phyloP scores from a whole-genome alignment of 2,888 invertebrate genomes.

The Yponomeuta cagnagella region DNA sequence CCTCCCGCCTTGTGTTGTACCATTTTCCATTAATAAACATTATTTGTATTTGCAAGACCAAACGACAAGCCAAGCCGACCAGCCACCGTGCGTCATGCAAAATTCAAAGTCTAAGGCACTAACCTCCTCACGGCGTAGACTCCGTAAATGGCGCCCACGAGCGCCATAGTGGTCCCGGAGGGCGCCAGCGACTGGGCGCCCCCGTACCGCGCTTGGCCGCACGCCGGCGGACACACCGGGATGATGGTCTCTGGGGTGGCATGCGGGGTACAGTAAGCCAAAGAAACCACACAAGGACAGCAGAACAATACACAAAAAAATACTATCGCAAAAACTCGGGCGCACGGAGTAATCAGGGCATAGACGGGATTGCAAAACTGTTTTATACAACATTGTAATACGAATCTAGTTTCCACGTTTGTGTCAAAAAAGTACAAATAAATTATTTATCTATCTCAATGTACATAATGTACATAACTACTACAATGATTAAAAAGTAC shows the following conservation, averaged over 20 bases:
- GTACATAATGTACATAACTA: too few species aligned
- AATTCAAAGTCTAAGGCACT: conserved; percentile 19
- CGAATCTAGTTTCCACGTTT: too few species aligned
- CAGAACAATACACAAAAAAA: background rate
- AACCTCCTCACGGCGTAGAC: conserved; percentile 41
- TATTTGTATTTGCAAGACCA: too few species aligned
- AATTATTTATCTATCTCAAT: too few species aligned
- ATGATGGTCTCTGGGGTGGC: conserved; percentile 85
- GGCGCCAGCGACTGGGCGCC: conserved; percentile 63
- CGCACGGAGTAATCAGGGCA: too few species aligned
- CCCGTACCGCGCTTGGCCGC: conserved; percentile 81
- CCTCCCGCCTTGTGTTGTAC: too few species aligned
- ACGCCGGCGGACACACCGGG: conserved; percentile 95
- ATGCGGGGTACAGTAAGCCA: background rate
- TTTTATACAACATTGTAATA: too few species aligned
- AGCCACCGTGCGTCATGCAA: background rate
- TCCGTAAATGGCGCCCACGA: conserved; percentile 32
- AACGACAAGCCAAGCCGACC: too few species aligned
- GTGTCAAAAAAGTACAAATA: too few species aligned
- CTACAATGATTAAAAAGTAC: too few species aligned
- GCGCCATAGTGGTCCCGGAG: conserved; percentile 28
- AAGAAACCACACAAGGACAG: background rate
- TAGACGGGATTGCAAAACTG: too few species aligned
- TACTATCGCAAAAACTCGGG: background rate
- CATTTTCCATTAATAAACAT: too few species aligned